Conservation (phyloP, 2,113 vertebrate species). For the Meles meles region DNA sequence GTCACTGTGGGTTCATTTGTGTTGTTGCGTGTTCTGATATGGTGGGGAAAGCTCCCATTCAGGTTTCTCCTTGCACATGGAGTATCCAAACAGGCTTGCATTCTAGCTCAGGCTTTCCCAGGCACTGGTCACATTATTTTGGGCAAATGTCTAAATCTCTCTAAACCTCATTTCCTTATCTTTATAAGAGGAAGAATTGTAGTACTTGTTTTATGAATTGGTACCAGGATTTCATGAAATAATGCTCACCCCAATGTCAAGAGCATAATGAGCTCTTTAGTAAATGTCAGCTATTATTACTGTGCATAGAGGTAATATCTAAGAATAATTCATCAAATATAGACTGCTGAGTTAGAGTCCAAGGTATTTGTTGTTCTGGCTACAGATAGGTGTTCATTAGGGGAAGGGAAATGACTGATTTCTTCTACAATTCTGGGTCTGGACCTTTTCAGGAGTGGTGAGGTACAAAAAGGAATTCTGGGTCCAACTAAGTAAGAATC, state of each 20-base stretch:
- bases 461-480: slow-evolving; percentile 38
- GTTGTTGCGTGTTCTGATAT: background rate
- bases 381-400: background rate
- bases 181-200: background rate
- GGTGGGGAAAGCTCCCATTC: background rate
- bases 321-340: background rate
- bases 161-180: background rate
- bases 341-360: background rate
- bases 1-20: too few species aligned
- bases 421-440: background rate
- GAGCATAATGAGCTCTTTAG: background rate
- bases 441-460: slow-evolving; percentile 16
- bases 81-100: background rate
- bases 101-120: background rate
- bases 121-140: background rate
- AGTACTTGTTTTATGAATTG: background rate
- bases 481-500: background rate
- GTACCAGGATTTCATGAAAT: background rate
- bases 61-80: background rate
- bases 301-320: slow-evolving; percentile 15
- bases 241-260: background rate
- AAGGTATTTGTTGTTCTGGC: background rate
- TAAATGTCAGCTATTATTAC: background rate
- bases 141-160: background rate
- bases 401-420: background rate